Conservation (phyloP, 92 coral and sea anemone genomes). For the Isaurus tuberculatus region DNA sequence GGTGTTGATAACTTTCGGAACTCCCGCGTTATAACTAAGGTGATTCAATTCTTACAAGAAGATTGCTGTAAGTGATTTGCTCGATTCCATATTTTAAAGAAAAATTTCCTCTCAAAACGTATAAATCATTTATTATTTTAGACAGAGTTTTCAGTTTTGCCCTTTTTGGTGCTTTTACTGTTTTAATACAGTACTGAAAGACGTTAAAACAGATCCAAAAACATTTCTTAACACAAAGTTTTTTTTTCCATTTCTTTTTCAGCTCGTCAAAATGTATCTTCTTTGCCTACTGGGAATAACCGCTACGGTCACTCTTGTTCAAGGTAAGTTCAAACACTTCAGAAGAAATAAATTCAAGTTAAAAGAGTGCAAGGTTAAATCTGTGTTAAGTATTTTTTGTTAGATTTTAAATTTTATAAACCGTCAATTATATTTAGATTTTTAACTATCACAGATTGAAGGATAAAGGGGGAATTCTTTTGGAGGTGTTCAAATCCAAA, state of each 20-base stretch:
- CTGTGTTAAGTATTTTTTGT: not conserved
- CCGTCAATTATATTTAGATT: no score
- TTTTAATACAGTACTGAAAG: not conserved
- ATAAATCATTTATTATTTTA: not conserved
- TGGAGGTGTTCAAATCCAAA: no score
- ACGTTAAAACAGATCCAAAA: not conserved
- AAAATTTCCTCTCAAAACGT: not conserved
- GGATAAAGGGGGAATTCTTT: no score
- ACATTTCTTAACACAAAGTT: not conserved
- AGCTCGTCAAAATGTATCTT: conserved; percentile 30
- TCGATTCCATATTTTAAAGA: not conserved
- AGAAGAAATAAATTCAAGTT: no score
- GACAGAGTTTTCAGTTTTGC: not conserved
- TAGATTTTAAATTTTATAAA: not conserved
- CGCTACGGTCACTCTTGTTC: conserved; percentile 6
- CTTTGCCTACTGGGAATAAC: conserved; percentile 8
- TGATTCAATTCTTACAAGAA: not conserved
- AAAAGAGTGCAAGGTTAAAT: not conserved
- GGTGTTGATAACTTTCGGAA: not conserved
- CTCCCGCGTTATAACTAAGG: not conserved
- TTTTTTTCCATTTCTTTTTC: not conserved
- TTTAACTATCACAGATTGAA: no score
- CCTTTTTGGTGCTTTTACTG: not conserved
- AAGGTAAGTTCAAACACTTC: conserved; percentile 24
- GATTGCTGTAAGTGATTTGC: not conserved